These are phyloP conservation scores for Lamellibrachia satsuma DNA, from an alignment of 2,888 invertebrate genomes.

Conservation along the genomic window DNA sequence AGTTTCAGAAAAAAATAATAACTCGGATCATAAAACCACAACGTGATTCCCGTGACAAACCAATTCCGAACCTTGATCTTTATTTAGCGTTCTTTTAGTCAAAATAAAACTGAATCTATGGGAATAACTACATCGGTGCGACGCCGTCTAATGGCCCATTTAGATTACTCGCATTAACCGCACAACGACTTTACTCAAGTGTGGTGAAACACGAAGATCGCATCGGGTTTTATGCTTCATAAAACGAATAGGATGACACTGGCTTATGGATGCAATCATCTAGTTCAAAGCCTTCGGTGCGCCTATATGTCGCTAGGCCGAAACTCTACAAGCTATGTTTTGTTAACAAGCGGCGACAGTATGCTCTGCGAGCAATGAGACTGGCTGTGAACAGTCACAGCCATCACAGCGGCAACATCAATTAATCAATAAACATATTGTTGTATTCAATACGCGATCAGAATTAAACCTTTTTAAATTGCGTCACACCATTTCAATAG, in stretches of 20 bases:
- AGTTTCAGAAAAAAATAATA: neutral
- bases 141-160: neutral
- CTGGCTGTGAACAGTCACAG: neutral
- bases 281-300: neutral
- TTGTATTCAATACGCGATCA: neutral
- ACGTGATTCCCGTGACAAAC: neutral
- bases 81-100: neutral
- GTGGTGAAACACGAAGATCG: neutral
- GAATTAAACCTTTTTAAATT: neutral
- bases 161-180: neutral
- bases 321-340: neutral
- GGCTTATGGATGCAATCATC: neutral
- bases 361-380: neutral
- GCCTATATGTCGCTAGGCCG: neutral
- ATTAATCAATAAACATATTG: neutral
- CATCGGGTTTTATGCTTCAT: neutral
- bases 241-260: neutral
- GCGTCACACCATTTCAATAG: neutral
- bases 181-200: neutral
- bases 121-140: neutral
- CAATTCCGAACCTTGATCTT: neutral
- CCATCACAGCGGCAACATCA: neutral
- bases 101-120: neutral
- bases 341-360: too few species aligned
- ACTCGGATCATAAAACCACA: neutral